Evolutionary conservation across 2,888 invertebrate genomes (phyloP).

Genomic region (Chaitophorus viminalis): DNA sequence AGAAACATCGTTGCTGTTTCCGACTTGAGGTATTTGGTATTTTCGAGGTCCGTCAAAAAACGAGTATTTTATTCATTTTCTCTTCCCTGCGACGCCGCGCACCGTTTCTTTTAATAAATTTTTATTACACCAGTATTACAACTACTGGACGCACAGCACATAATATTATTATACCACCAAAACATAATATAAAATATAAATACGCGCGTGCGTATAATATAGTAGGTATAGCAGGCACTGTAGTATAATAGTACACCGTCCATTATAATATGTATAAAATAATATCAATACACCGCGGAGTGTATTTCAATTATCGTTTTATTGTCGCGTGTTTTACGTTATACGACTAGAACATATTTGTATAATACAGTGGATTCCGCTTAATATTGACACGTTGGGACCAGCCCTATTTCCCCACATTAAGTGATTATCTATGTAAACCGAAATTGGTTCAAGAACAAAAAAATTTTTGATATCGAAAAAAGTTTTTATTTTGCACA

Average conservation of each 20-base stretch:
- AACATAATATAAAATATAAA: no score
- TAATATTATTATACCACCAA: no score
- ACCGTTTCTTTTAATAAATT: neutral
- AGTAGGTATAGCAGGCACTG: no score
- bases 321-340: neutral
- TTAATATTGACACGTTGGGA: no score
- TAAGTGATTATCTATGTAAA: no score
- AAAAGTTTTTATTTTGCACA: no score
- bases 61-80: conserved; percentile 1
- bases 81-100: neutral
- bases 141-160: neutral
- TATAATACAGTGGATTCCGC: no score
- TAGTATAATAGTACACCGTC: neutral
- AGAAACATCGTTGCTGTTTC: neutral
- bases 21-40: neutral
- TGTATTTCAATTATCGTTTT: neutral
- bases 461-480: no score
- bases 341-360: no score
- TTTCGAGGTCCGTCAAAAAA: neutral
- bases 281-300: neutral
- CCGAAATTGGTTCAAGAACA: no score
- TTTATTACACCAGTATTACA: neutral
- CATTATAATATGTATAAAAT: neutral
- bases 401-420: no score
- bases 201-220: no score